Base-by-base conservation (phyloP, 2,113 vertebrate species). In the Colius striatus region DNA sequence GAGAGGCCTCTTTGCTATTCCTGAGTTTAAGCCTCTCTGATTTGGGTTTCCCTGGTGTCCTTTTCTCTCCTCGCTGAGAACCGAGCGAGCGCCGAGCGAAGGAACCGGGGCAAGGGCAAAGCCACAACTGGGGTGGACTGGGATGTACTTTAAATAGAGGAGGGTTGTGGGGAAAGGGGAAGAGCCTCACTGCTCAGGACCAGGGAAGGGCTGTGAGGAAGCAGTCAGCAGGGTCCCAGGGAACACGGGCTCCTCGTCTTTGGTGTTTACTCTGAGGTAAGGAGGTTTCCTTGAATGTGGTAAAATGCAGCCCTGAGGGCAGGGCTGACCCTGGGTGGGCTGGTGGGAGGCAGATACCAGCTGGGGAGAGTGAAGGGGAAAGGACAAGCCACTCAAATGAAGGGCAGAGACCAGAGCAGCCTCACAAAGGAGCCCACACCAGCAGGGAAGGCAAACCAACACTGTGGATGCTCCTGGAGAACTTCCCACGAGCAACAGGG, bases 11-110 rank as follows among this genome's bases (percentile, higher is more conserved):
- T 83, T 83, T 2, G 2, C 38, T 67, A 84, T 97, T 97, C 97
- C 97, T 97, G 97, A 97, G 97, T 96, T 94, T 79, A 74, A 91
- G 55, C 86, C 90, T 89, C 87, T 94, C 84, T 83, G 79, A 91
- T 50, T 54, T 66, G 78, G 68, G 58, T 38, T 90, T 88, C 70
- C 68, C 84, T 2, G 13, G 71, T 1, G 1, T 13, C 74, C 36
- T 81, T 55, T 66, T 47, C 63, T 41, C 87, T 68, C 87, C 68
- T 63, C 5, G 34, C 63, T 2, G 45, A 65, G 66, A 48, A 63
- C 47, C 65, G 62, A 13, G 85, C 71, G 21, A n/a, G n/a, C n/a
- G 1, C 74, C 2, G 3, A 72, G 58, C 3, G 2, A 54, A 66
- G 1, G 5, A 45, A 13, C 22, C 30, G 5, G 76, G 81, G 51